Evolutionary conservation across 1,140 invertebrate species (phyloP), one percentile per base, ranked within the genome.

Genomic region (Bombus picipes): DNA sequence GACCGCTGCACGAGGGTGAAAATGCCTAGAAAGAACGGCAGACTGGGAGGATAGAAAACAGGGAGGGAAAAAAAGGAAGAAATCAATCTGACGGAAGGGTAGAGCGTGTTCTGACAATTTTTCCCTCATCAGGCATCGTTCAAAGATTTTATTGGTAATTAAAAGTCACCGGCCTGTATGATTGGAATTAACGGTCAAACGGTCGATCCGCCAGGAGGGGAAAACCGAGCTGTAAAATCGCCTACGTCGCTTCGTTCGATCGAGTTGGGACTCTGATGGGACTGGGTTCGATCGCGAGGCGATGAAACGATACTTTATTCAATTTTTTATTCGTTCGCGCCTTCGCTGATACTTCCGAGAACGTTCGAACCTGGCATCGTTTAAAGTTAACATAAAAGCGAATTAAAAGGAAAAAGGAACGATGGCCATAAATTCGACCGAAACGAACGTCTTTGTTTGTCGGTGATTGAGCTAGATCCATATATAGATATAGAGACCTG

Each of bases 141-240:
- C 88, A 86, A 89, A 91, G 65, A 94, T 94, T 95, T 95, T 94
- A 95, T 94, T 92, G 93, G 92, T 94, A 95, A 95, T 95, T 95
- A 95, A 95, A 94, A 94, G 90, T 92, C 92, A 94, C 89, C 90
- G 90, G 91, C 80, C 91, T 92, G 93, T 94, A 92, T 94, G 93
- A 95, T 95, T 94, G 93, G 92, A 94, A 94, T 94, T 95, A 94
- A 95, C 94, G 94, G 93, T 94, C 93, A 94, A 94, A 93, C 91
- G 93, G 94, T 93, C 93, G 93, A 93, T 94, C 90, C 89, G 91
- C 92, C 92, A 85, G 88, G 65, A 92, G 92, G 91, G 88, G 90
- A 93, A 91, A 92, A 88, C 88, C 81, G 86, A 87, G 62, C 80
- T 88, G 87, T 88, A 87, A 91, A 88, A 88, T 88, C 53, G 87